Base-by-base conservation (phyloP, 1,140 invertebrate genomes). In the Drosophila lowei region DNA sequence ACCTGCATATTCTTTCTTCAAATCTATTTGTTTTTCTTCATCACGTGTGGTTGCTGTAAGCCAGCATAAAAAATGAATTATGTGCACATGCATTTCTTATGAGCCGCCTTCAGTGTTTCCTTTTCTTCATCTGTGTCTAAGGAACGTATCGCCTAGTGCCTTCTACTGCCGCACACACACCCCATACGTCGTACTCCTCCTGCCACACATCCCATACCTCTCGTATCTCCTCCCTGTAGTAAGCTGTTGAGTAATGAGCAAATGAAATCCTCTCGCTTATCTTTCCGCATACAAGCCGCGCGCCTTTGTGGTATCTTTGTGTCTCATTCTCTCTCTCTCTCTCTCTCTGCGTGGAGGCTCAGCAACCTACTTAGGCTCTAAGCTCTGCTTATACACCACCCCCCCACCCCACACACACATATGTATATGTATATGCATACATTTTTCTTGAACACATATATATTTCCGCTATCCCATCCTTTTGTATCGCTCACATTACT, bases 11-110 rank as follows among this genome's bases (percentile, higher is more conserved):
- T 38, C 34, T 3, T 4, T 38, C 11, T 38, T 2, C 3, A 11
- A 4, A 38, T 4, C 34, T 18, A 18, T 1, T 18, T 18, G 0
- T 5, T 13, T 38, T 0, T 38, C 4, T 11, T 1, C 5, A 13
- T 38, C 34, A 1, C 34, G 42, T 68, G 65, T 57, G 67, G 65
- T 76, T 80, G 54, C 79, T 85, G 81, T 85, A 85, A 85, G 81
- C 81, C 79, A 72, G 73, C 74, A 75, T 85, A 85, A 85, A 85
- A 85, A 85, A 85, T 85, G 81, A 85, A 85, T 85, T 86, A 85
- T 85, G 81, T 85, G 81, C 74, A 81, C 81, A 81, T 85, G 81
- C 81, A 85, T 85, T 86, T 85, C 81, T 85, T 85, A 86, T 85
- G 80, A 55, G 49, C 56, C 47, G 48, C 47, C 43, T 34, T 67